These are phyloP conservation scores for Dipodomys merriami DNA, from an alignment of 2,113 vertebrate genomes.

Conservation along the genomic window DNA sequence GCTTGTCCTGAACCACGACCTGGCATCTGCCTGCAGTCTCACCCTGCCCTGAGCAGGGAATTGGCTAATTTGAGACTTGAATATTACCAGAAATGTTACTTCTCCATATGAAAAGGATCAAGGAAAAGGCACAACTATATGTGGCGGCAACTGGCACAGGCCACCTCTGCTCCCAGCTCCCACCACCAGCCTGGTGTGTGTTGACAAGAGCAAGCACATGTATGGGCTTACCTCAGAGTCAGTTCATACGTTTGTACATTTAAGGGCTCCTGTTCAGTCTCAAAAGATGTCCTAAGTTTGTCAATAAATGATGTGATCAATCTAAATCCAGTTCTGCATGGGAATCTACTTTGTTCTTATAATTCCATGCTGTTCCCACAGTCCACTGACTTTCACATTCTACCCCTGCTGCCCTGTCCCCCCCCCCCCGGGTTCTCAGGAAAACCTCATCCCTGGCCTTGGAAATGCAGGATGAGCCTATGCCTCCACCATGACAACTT, in stretches of 20 bases:
- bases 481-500: neutral
- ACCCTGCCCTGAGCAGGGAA: neutral
- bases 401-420: too few species aligned
- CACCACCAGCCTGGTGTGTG: neutral
- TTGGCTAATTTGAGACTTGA: neutral
- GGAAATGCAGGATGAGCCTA: too few species aligned
- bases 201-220: accelerated
- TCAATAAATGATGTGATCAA: neutral
- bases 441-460: too few species aligned
- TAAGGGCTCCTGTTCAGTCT: neutral
- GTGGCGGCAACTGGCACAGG: too few species aligned
- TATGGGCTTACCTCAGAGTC: neutral
- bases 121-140: neutral
- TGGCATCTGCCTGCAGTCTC: neutral
- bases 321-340: neutral
- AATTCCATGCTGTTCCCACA: too few species aligned
- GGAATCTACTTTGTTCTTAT: too few species aligned
- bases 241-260: neutral
- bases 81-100: neutral
- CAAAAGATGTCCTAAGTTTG: neutral
- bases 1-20: neutral
- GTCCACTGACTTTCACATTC: too few species aligned
- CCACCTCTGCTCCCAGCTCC: accelerated
- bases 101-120: neutral
- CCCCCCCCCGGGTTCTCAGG: too few species aligned